Conservation (phyloP, 2,113 vertebrate genomes). For the Tapirus terrestris region DNA sequence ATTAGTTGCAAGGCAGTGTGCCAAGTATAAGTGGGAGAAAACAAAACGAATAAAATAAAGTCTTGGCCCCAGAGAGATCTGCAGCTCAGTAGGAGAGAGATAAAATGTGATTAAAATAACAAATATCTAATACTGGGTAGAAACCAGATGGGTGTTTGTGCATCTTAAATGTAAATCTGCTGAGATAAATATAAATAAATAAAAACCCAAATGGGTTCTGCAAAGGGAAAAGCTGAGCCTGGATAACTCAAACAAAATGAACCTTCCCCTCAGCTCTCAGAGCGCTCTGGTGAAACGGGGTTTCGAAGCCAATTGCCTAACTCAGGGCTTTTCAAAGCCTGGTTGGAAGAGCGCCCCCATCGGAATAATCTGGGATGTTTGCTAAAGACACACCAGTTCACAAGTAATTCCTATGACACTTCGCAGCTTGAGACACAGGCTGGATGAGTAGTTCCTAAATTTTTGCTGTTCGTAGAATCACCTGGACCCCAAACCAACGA, state of each 20-base stretch:
- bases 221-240: background rate
- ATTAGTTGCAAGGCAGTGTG: constrained; percentile 40
- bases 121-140: background rate
- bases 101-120: constrained; percentile 50
- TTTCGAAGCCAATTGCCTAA: background rate
- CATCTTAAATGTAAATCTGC: background rate
- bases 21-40: constrained; percentile 22
- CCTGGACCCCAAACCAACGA: background rate
- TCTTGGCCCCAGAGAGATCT: constrained; percentile 25
- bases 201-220: background rate
- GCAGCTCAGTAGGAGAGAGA: constrained; percentile 5
- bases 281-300: background rate
- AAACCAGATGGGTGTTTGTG: background rate
- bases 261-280: background rate
- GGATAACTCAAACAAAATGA: background rate
- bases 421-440: background rate
- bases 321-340: background rate
- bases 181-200: background rate
- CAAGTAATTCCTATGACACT: background rate
- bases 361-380: background rate
- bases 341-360: background rate
- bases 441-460: background rate
- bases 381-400: background rate
- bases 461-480: background rate
- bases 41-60: constrained; percentile 43